Evolutionary conservation across 1,140 invertebrate species (phyloP).

Genomic region (Eumaeus atala): DNA sequence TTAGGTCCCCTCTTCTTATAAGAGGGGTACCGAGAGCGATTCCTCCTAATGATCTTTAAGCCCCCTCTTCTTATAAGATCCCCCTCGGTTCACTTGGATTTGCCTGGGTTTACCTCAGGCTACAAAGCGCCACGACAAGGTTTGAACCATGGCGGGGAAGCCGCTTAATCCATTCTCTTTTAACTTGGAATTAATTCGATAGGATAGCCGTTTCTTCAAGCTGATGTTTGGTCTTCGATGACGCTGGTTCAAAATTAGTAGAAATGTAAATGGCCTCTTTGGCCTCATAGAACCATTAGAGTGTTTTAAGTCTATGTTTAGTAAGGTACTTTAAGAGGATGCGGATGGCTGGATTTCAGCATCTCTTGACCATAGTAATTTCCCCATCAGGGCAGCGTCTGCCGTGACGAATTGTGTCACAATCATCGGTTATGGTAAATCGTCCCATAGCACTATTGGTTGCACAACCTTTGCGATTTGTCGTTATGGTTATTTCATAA

Average conservation of each 20-base stretch:
- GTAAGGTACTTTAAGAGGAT: not conserved
- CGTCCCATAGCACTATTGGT: not conserved
- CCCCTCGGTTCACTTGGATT: no score
- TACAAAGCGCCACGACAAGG: no score
- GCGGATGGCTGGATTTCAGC: not conserved
- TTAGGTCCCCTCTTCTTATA: no score
- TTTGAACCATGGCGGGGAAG: no score
- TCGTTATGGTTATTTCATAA: slow-evolving; percentile 2
- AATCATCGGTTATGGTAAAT: slow-evolving; percentile 1
- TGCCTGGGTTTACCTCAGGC: no score
- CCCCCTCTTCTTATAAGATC: no score
- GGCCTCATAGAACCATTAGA: not conserved
- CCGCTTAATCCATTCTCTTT: no score
- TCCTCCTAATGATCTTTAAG: no score
- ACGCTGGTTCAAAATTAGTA: not conserved
- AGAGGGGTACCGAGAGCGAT: no score
- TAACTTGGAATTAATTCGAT: no score
- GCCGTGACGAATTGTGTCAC: slow-evolving; percentile 1
- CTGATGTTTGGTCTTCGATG: not conserved
- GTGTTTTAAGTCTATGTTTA: not conserved
- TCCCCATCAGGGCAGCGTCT: not conserved
- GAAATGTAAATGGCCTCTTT: not conserved
- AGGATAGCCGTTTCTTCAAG: no score
- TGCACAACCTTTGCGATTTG: not conserved
- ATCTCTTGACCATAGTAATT: not conserved